These are phyloP conservation scores for Florisuga fusca DNA, from an alignment of 2,797 vertebrate species.

Conservation along the genomic window DNA sequence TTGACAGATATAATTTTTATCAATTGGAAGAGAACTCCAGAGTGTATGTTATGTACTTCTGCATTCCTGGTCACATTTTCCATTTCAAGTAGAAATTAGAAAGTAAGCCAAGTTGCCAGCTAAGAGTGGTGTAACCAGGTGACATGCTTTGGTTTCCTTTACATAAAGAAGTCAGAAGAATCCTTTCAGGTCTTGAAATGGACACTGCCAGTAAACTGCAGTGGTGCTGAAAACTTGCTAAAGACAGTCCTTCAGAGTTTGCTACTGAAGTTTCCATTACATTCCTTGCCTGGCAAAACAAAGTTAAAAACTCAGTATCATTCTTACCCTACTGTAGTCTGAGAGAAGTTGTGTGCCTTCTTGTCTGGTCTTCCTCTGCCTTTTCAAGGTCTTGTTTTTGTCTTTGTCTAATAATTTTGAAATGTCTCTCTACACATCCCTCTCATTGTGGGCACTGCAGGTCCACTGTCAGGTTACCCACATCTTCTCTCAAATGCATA, in stretches of 20 bases:
- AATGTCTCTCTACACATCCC: not conserved
- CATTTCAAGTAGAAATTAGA: not conserved
- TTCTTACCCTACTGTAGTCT: not conserved
- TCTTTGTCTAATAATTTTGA: not conserved
- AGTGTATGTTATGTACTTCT: not conserved
- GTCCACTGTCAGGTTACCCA: not conserved
- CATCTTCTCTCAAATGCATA: not conserved
- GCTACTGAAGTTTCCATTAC: not conserved
- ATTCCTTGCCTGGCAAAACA: not conserved
- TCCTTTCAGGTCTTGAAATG: not conserved
- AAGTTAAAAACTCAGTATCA: not conserved
- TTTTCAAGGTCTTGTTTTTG: not conserved
- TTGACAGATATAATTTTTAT: not conserved
- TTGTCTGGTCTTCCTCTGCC: not conserved
- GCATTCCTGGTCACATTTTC: not conserved
- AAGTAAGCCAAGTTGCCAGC: not conserved
- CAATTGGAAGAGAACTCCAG: not conserved
- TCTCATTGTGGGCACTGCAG: not conserved
- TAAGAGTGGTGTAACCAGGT: not conserved
- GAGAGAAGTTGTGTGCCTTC: not conserved
- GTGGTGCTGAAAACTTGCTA: not conserved
- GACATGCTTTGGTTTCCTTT: not conserved
- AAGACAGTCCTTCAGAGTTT: not conserved
- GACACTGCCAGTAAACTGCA: rapidly evolving
- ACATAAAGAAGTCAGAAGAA: not conserved